A percentile compares a stretch with the other conserved stretches of the same genome.
Conservation (phyloP, 2,113 vertebrate species). For the Nansenia antarctica region DNA sequence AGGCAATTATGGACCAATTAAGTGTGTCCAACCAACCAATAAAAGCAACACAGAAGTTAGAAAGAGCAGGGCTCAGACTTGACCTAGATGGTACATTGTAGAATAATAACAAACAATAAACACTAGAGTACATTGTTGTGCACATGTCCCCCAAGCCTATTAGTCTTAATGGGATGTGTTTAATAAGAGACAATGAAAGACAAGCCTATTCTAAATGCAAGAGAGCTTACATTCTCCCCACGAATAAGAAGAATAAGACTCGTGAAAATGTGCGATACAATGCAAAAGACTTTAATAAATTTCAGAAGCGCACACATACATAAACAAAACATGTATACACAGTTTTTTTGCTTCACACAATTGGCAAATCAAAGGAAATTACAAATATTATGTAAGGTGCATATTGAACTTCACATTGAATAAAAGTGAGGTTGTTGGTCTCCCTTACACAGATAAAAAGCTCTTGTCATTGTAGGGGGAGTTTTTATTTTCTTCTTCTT, state of each 20-base stretch:
- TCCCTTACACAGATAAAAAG: conserved; percentile 66
- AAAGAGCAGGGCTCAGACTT: conserved; percentile 20
- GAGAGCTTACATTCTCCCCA: conserved; percentile 3
- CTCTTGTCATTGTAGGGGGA: conserved; percentile 46
- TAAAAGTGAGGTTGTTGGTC: conserved; percentile 73
- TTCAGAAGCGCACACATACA: conserved; percentile 82
- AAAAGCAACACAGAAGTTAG: conserved; percentile 6
- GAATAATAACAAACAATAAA: conserved; percentile 18
- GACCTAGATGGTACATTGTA: conserved; percentile 23
- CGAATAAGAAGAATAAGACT: conserved; percentile 75
- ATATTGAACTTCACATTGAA: conserved; percentile 79
- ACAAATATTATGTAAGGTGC: conserved; percentile 83
- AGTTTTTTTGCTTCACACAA: conserved; percentile 76
- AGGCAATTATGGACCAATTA: conserved; percentile 45
- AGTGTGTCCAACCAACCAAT: conserved; percentile 38
- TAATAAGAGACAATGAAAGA: neutral
- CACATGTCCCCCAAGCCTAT: neutral
- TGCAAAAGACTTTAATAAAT: conserved; percentile 87
- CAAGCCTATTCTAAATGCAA: neutral
- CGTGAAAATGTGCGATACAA: conserved; percentile 74
- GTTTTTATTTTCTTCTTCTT: conserved; percentile 35
- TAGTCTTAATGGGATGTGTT: neutral
- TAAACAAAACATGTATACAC: conserved; percentile 80
- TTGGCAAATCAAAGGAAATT: conserved; percentile 79
- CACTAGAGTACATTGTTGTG: conserved; percentile 9